Conservation (phyloP, 64 coral and sea anemone genomes). For the Acropora tenuis region DNA sequence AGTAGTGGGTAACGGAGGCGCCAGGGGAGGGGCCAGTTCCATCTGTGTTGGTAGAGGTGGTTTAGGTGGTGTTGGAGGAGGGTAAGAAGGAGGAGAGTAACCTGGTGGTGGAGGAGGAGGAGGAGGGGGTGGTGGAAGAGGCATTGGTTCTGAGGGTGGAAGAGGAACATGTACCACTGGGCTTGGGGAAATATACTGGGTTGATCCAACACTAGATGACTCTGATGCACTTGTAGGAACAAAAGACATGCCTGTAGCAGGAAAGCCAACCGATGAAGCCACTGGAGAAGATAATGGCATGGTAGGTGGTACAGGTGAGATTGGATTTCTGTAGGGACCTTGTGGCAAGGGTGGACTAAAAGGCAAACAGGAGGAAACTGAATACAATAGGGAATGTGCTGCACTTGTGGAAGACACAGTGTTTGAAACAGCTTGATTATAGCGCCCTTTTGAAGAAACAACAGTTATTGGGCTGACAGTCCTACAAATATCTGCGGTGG, state of each 20-base stretch:
- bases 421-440: neutral
- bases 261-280: neutral
- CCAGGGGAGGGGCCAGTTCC: neutral
- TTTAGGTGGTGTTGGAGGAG: neutral
- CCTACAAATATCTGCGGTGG: neutral
- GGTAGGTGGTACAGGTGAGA: neutral
- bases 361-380: neutral
- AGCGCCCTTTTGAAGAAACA: slow-evolving; percentile 31
- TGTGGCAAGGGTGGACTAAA: slow-evolving; percentile 26
- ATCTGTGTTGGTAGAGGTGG: neutral
- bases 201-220: neutral
- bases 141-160: neutral
- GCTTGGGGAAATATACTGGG: neutral
- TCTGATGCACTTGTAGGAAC: neutral
- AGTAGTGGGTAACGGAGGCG: neutral
- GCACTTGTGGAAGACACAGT: neutral
- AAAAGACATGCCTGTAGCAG: neutral
- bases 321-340: slow-evolving; percentile 20
- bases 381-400: neutral
- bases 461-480: slow-evolving; percentile 44
- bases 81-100: neutral
- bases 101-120: neutral
- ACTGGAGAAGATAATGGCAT: neutral
- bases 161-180: neutral
- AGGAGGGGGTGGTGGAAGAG: slow-evolving; percentile 11